Percentiles rank a stretch among this genome's conserved stretches.
These are phyloP conservation scores for Dryomyza anilis DNA, from an alignment of 2,888 invertebrate species.

Conservation along the genomic window DNA sequence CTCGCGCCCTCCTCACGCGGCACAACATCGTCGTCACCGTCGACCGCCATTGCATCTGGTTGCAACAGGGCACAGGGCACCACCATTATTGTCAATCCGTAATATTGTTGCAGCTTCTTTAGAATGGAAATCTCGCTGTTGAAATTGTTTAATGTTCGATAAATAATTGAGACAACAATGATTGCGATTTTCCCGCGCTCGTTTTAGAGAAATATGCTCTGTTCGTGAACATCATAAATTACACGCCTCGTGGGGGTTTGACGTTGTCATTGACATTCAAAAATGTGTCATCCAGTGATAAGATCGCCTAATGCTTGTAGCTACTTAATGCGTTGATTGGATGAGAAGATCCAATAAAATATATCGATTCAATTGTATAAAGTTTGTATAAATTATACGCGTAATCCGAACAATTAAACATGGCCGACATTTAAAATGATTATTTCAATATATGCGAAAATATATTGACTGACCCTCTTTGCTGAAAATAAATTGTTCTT, in stretches of 20 bases:
- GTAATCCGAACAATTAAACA: too few relatives aligned
- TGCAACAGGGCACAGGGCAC: neutral
- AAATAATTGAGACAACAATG: slow-evolving; percentile 1
- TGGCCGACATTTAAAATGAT: too few relatives aligned
- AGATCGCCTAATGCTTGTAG: neutral
- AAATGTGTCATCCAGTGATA: neutral
- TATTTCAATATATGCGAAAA: too few relatives aligned
- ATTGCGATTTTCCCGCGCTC: slow-evolving; percentile 5
- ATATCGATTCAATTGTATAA: too few relatives aligned
- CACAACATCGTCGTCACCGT: neutral
- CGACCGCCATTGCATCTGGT: too few relatives aligned
- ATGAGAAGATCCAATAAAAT: too few relatives aligned
- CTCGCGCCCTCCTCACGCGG: slow-evolving; percentile 10
- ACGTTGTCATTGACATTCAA: neutral
- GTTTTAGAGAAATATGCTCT: slow-evolving; percentile 2
- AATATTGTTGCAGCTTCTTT: neutral
- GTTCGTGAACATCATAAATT: slow-evolving; percentile 5
- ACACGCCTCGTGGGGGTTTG: neutral
- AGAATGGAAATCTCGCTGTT: too few relatives aligned
- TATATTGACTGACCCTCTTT: too few relatives aligned
- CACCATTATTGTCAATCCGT: neutral
- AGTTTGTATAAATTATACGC: too few relatives aligned
- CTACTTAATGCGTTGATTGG: too few relatives aligned
- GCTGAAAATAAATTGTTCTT: too few relatives aligned
- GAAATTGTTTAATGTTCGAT: slow-evolving; percentile 12